A percentile compares a stretch with the other conserved stretches of the same genome.
Conservation (phyloP, 2,797 vertebrate genomes). For the Melanogrammus aeglefinus region DNA sequence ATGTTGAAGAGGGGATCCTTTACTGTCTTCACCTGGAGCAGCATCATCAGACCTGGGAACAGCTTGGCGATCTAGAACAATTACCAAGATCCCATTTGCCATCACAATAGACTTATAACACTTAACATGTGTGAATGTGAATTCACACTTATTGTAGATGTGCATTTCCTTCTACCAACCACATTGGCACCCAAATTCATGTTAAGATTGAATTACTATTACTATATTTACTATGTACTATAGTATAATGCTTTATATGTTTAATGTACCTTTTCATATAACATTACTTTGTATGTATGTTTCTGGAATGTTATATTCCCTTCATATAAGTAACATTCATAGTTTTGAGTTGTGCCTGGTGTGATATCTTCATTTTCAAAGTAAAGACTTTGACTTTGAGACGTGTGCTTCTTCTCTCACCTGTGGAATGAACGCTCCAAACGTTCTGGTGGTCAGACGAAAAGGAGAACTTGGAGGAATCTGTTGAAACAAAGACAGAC, state of each 20-base stretch:
- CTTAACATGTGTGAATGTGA: not conserved
- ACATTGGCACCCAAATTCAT: not conserved
- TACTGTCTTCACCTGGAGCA: constrained; percentile 57
- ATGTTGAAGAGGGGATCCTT: constrained; percentile 56
- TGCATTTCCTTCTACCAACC: not conserved
- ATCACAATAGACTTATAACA: not conserved
- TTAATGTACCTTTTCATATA: not conserved
- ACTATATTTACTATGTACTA: not conserved
- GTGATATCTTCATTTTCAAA: not conserved
- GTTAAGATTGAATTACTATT: not conserved
- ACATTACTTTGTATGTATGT: not conserved
- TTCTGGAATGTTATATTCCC: no score
- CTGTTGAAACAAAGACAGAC: constrained; percentile 45
- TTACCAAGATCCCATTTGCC: not conserved
- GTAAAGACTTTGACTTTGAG: not conserved
- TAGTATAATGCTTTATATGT: not conserved
- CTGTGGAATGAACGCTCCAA: constrained; percentile 70
- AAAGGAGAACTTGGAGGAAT: constrained; percentile 67
- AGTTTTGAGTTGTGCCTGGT: not conserved
- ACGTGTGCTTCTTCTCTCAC: constrained; percentile 39
- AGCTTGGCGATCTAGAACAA: constrained; percentile 60
- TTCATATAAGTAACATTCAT: not conserved
- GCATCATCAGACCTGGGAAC: constrained; percentile 71
- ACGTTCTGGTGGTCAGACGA: constrained; percentile 70
- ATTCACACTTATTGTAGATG: not conserved